Base-by-base conservation (phyloP, 1,140 invertebrate species). In the Lordiphosa clarofinis region DNA sequence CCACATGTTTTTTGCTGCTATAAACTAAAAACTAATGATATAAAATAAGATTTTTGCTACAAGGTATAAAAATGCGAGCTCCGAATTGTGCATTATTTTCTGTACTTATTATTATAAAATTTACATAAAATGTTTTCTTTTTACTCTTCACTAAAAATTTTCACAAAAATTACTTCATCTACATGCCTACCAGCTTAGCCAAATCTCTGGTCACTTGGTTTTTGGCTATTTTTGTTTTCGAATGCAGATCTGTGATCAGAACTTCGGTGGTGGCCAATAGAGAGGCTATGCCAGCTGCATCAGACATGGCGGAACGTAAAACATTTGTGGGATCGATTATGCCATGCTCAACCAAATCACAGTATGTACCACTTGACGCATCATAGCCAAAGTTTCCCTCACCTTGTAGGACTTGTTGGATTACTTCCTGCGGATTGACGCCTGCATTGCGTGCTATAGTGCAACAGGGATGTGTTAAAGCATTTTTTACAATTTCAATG, bases 271-370 rank as follows among this genome's bases (percentile, higher is more conserved):
- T 95, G 40, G 93, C 93, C 19, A 95, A 88, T 3, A 96, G 88
- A 2, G 94, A 95, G 21, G 94, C 94, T 15, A 95, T 93, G 50
- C 94, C 93, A 50, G 96, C 94, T 2, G 97, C 97, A 91, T 98
- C 96, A 28, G 94, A 93, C 9, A 99, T 90, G 1, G 97, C 96
- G 44, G 96, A 96, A 70, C 95, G 91, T 0, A 98, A 94, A 53
- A 94, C 95, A 90, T 97, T 98, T 0, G 97, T 98, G 1, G 97
- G 97, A 90, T 99, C 97, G 76, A 98, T 96, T 70, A 99, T 98
- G 47, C 97, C 97, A 66, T 92, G 93, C 61, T 95, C 93, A 58
- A 97, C 94, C 93, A 99, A 94, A 88, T 98, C 94, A 0, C 95
- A 94, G 89, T 94, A 98, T 88, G 95, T 92, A 73, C 94, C 93